Base-by-base conservation (phyloP, 1,140 invertebrate species). In the Heliconius hewitsoni region DNA sequence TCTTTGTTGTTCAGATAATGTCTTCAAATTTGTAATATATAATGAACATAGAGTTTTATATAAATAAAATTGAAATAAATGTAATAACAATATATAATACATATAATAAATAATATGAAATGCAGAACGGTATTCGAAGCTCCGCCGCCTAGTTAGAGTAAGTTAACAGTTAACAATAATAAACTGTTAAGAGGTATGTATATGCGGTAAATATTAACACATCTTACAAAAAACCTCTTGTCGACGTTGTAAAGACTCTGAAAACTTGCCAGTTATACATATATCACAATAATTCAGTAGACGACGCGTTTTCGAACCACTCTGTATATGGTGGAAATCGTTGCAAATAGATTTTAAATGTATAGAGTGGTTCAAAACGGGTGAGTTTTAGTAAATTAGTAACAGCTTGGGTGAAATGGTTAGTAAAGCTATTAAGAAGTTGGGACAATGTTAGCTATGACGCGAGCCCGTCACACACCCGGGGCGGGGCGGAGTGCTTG, bases 161-260 rank as follows among this genome's bases (percentile, higher is more conserved):
- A 87, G 84, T 87, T 87, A 92, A 93, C 92, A 92, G 91, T 93
- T 84, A 93, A 93, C 91, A 93, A 92, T 91, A 93, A 93, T 91
- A 93, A 91, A 93, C 90, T 90, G 92, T 93, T 89, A 91, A 66
- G 86, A 88, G 87, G 85, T 89, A 66, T 66, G 60, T 66, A 89
- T 90, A 88, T 89, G 86, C 84, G 86, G 88, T 89, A 92, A 90
- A 91, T 85, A 91, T 92, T 89, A 89, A 91, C 87, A 92, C 84
- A 85, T 89, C 84, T 81, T 88, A 84, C 85, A 91, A 92, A 91
- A 91, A 88, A 81, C 86, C 86, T 86, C 88, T 84, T 86, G 84
- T 87, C 85, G 87, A 89, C 88, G 85, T 85, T 92, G 92, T 92
- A 91, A 90, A 93, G 87, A 93, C 85, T 91, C 89, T 87, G 91